phyloP scores from a whole-genome alignment of 2,113 vertebrate genomes.

The Vidua chalybeata region DNA sequence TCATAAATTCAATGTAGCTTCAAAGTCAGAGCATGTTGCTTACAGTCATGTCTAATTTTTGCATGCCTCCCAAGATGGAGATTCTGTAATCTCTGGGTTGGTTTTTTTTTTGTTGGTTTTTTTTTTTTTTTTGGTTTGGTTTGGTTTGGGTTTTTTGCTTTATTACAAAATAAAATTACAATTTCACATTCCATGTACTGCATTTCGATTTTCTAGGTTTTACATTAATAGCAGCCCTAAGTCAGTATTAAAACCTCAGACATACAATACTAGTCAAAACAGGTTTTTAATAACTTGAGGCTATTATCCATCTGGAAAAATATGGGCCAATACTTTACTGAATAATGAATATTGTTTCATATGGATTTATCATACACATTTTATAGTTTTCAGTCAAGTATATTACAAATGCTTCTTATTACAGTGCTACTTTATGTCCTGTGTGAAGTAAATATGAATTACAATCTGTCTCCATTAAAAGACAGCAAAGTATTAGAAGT shows the following conservation, averaged over 20 bases:
- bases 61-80: not conserved
- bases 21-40: not conserved
- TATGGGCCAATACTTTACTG: not conserved
- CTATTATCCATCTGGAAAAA: not conserved
- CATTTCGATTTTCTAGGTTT: not conserved
- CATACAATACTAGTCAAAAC: not conserved
- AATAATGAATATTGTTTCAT: not conserved
- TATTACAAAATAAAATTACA: not conserved
- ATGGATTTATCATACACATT: not conserved
- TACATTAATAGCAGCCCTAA: not conserved
- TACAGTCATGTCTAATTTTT: not conserved
- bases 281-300: not conserved
- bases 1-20: not conserved
- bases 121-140: not conserved
- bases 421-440: not conserved
- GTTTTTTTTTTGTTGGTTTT: rapidly evolving
- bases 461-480: constrained; percentile 23
- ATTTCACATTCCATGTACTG: not conserved
- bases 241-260: not conserved
- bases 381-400: not conserved
- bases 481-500: constrained; percentile 6
- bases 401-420: not conserved
- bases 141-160: not conserved
- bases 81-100: not conserved
- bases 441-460: not conserved